phyloP scores from a whole-genome alignment of 2,888 invertebrate genomes.

The Pollenia amentaria region DNA sequence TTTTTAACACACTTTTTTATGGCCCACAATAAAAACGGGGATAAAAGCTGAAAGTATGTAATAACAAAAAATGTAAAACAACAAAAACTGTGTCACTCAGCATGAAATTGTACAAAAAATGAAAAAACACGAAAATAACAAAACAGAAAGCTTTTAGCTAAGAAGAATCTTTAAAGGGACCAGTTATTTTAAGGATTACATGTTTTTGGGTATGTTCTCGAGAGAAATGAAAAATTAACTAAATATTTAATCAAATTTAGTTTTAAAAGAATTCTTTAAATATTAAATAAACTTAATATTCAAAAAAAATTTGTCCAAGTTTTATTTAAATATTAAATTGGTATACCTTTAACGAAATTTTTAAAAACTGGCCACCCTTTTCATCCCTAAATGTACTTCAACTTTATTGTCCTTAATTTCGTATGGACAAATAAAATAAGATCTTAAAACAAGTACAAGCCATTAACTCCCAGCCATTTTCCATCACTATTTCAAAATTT shows the following conservation, averaged over 20 bases:
- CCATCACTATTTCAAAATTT: constrained; percentile 13
- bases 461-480: constrained; percentile 25
- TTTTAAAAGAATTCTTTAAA: too few species aligned
- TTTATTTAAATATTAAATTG: too few species aligned
- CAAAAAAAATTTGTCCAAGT: too few species aligned
- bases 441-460: background rate
- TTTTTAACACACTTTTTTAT: constrained; percentile 6
- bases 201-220: background rate
- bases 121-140: background rate
- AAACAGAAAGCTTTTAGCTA: background rate
- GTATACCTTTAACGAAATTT: background rate
- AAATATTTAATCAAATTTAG: too few species aligned
- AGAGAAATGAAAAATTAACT: background rate
- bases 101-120: constrained; percentile 29
- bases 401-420: constrained; percentile 9
- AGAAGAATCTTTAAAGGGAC: constrained; percentile 19
- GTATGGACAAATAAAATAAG: constrained; percentile 6
- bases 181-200: background rate
- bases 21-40: constrained; percentile 41
- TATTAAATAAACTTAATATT: too few species aligned
- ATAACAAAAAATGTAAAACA: constrained; percentile 9
- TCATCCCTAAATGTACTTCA: constrained; percentile 14
- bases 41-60: constrained; percentile 53
- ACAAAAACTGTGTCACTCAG: constrained; percentile 45
- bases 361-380: constrained; percentile 23